Evolutionary conservation across 2,888 invertebrate genomes (phyloP).

Genomic region (Nematopogon swammerdamellus): DNA sequence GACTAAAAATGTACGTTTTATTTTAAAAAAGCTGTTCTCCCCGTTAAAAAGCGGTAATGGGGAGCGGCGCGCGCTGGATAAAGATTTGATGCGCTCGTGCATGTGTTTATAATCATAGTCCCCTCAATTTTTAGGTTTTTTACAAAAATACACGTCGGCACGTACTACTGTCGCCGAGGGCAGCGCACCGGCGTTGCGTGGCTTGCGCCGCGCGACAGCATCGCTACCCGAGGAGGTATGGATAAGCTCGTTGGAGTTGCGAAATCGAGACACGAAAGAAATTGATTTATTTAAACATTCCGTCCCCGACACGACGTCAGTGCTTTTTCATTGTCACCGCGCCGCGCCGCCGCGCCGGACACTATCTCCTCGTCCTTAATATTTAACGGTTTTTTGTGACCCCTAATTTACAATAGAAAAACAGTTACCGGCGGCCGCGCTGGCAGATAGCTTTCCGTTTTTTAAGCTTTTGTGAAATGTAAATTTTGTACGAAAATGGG

Average conservation of each 20-base stretch:
- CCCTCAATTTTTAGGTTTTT: slow-evolving; percentile 49
- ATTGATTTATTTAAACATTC: neutral
- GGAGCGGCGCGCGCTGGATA: slow-evolving; percentile 49
- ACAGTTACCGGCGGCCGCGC: slow-evolving; percentile 34
- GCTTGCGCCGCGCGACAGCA: no score
- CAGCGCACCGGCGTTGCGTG: neutral
- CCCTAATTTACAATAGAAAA: slow-evolving; percentile 51
- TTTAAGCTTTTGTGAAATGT: slow-evolving; percentile 44
- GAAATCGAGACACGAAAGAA: neutral
- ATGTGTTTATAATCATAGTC: slow-evolving; percentile 45
- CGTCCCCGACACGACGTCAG: slow-evolving; percentile 11
- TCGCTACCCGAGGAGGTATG: no score
- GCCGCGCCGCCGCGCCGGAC: no score
- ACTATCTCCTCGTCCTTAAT: neutral
- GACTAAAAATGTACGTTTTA: slow-evolving; percentile 46
- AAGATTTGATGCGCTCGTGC: slow-evolving; percentile 56
- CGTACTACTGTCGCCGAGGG: slow-evolving; percentile 18
- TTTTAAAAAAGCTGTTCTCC: slow-evolving; percentile 49
- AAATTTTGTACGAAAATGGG: slow-evolving; percentile 52
- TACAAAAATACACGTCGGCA: slow-evolving; percentile 34
- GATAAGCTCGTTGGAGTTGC: no score
- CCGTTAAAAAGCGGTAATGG: slow-evolving; percentile 50
- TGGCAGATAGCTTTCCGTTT: slow-evolving; percentile 38
- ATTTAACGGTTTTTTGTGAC: slow-evolving; percentile 54
- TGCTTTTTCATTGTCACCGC: slow-evolving; percentile 40